Evolutionary conservation across 2,113 vertebrate genomes (phyloP), one percentile per base, ranked within the genome.

Genomic region (Nasalis larvatus): DNA sequence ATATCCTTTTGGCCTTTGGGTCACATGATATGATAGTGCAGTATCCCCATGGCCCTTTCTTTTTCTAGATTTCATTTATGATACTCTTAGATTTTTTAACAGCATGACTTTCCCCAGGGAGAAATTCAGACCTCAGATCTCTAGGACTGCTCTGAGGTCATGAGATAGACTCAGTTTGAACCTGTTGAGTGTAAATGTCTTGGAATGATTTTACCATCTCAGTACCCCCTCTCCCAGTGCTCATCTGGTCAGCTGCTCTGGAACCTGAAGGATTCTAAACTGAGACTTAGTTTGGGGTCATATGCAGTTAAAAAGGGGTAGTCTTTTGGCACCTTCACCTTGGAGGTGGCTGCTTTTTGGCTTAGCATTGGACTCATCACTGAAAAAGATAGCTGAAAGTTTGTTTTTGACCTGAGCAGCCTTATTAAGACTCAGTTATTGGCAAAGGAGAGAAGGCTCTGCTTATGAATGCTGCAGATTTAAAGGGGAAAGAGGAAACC

Each of bases 311-410:
- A 83, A 92, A 93, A 66, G 32, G 56, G 58, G 35, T 45, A 83
- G 56, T 30, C 23, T 69, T 93, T 91, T 69, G 52, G 5, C 40
- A 74, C 40, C 63, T 84, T 93, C 27, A 69, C 40, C 49, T 58
- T 13, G 4, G 47, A 93, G 18, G 68, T 95, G 14, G 32, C 40
- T 93, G 81, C n/a, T 89, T 63, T 86, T 37, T 87, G 45, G 13
- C 47, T 95, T 91, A 84, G 10, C 18, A 91, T 96, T 88, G 86
- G 49, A 68, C 27, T 81, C 20, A 45, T 92, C 92, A 81, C n/a
- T 80, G 49, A 89, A 89, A 91, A 94, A 49, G 35, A 30, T 93
- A 5, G 83, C 96, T 74, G 69, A n/a, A 52, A 95, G 25, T 63
- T 8, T 37, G 27, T 49, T 83, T 93, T 10, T 95, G 25, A 49